Evolutionary conservation across 2,888 invertebrate species (phyloP).

Genomic region (Apotomis betuletana): DNA sequence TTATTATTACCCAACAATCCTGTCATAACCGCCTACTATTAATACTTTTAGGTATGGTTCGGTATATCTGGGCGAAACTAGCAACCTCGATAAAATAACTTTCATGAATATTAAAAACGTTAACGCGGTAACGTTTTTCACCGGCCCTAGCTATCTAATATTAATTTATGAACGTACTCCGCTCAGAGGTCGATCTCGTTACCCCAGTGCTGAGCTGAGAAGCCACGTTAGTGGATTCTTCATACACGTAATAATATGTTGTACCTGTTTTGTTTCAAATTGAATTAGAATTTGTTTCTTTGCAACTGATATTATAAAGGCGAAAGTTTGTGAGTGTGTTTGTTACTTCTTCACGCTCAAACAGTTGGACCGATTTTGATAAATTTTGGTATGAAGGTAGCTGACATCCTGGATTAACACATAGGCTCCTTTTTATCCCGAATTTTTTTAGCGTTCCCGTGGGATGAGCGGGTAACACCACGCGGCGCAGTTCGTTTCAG

Average conservation of each 20-base stretch:
- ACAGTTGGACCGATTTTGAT: too few relatives aligned
- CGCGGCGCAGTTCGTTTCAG: too few relatives aligned
- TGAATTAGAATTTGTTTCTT: too few relatives aligned
- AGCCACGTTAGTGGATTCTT: neutral
- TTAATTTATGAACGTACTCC: slow-evolving; percentile 25
- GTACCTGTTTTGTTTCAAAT: too few relatives aligned
- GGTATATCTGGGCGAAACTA: slow-evolving; percentile 32
- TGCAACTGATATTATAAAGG: too few relatives aligned
- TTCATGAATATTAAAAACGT: slow-evolving; percentile 45
- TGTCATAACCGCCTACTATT: neutral
- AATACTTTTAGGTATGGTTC: neutral
- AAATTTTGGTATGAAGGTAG: too few relatives aligned
- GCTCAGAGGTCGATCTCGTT: slow-evolving; percentile 3
- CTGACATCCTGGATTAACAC: too few relatives aligned
- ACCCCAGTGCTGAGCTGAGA: neutral
- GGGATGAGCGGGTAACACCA: too few relatives aligned
- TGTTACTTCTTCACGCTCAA: too few relatives aligned
- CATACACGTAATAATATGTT: neutral
- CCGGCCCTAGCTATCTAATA: slow-evolving; percentile 14
- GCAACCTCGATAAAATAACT: slow-evolving; percentile 42
- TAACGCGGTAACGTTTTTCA: slow-evolving; percentile 31
- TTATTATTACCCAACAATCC: slow-evolving; percentile 1
- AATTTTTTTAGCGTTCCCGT: too few relatives aligned
- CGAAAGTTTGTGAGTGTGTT: too few relatives aligned
- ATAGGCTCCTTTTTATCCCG: too few relatives aligned